Evolutionary conservation across 2,113 vertebrate species (phyloP), one percentile per base, ranked within the genome.

Genomic region (Spheniscus mendiculus): DNA sequence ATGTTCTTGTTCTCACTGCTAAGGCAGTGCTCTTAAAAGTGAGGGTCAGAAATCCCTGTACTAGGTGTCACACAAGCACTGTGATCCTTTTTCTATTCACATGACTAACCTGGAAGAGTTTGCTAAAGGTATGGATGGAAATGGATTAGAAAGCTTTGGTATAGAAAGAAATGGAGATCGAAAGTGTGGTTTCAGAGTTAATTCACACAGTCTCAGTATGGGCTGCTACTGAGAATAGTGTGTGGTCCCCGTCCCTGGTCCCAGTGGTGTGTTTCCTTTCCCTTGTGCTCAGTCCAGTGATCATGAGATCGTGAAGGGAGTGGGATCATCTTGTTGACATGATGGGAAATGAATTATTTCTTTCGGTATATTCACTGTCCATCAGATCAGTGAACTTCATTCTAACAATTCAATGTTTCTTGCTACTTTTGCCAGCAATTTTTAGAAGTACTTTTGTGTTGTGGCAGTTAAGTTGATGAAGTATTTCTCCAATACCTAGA

Each of bases 261-360:
- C 59, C n/a, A 13, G 32, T 1, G 3, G 4, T 16, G 10, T 12
- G 2, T 30, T 80, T 67, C 56, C n/a, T 32, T 63, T 16, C 12
- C 44, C 26, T 2, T 18, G 17, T 9, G 58, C 70, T 77, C 49
- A 14, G 7, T 42, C 15, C 10, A 2, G 30, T 34, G 44, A 55
- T 20, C 29, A 3, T 11, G 56, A 53, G 73, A 34, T 62, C 42
- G 4, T 4, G 40, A 12, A 65, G n/a, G 27, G 34, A 74, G 20
- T 2, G 0, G 29, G 38, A 23, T 71, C 78, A 36, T 44, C 47
- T 67, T 20, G 1, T 23, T 59, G 50, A 17, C 2, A 0, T 5
- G 69, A 38, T 67, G 56, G 61, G 38, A 71, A 42, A n/a, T 52
- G 4, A 55, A 12, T 36, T 30, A 19, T n/a, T 87, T 34, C 73